Evolutionary conservation across 2,888 invertebrate genomes (phyloP).

Genomic region (Zaprionus bogoriensis): DNA sequence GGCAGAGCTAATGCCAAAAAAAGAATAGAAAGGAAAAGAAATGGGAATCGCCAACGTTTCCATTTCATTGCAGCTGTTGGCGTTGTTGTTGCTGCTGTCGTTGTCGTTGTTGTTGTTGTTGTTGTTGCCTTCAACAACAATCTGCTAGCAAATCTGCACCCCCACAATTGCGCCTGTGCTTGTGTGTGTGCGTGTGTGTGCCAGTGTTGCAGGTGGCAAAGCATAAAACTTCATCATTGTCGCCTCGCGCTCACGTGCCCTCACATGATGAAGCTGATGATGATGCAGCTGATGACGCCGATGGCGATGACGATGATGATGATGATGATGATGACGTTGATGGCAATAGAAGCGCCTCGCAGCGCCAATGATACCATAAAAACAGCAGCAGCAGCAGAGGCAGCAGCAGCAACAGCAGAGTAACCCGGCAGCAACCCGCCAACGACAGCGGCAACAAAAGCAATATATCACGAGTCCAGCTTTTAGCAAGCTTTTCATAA

Average conservation of each 20-base stretch:
- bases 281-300: constrained; percentile 23
- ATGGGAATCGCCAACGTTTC: constrained; percentile 59
- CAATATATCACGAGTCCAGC: constrained; percentile 77
- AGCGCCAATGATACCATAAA: constrained; percentile 70
- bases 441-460: constrained; percentile 50
- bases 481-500: constrained; percentile 78
- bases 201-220: constrained; percentile 69
- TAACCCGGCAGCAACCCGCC: constrained; percentile 12
- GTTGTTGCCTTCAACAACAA: constrained; percentile 39
- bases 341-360: constrained; percentile 58
- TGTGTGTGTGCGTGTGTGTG: constrained; percentile 18
- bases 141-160: constrained; percentile 38
- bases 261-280: constrained; percentile 28
- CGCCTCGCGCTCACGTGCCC: constrained; percentile 71
- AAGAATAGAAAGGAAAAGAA: background rate
- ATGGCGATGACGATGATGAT: constrained; percentile 17
- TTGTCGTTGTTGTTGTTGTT: constrained; percentile 14
- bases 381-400: constrained; percentile 26
- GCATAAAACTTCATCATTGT: constrained; percentile 78
- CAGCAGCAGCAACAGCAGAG: constrained; percentile 7
- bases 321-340: constrained; percentile 41
- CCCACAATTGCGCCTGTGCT: background rate
- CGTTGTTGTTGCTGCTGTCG: constrained; percentile 4
- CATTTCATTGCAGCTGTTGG: constrained; percentile 65
- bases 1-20: constrained; percentile 16